A percentile compares a stretch with the other conserved stretches of the same genome.
Conservation (phyloP, 2,888 invertebrate species). For the Cabera pusaria region DNA sequence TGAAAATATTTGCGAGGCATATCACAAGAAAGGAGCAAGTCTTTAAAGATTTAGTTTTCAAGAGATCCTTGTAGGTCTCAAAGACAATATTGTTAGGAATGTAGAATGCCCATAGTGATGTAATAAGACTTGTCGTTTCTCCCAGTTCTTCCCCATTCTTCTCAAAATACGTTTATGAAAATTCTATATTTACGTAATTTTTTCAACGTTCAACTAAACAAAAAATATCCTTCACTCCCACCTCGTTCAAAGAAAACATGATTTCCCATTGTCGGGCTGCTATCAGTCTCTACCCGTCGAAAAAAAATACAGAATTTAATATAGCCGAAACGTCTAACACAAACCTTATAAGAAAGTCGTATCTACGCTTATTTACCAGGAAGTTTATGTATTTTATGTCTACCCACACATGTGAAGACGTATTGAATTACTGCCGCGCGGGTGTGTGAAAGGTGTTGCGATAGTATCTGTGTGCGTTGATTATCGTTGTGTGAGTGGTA, state of each 20-base stretch:
- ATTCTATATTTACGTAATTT: no score
- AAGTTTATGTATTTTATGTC: constrained; percentile 74
- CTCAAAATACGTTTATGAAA: no score
- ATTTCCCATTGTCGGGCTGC: constrained; percentile 65
- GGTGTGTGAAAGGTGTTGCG: constrained; percentile 57
- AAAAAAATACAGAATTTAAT: constrained; percentile 79
- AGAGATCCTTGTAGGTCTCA: no score
- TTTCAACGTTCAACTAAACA: no score
- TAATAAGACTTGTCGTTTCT: no score
- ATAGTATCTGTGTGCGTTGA: constrained; percentile 52
- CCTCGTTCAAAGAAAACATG: constrained; percentile 52
- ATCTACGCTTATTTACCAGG: constrained; percentile 78
- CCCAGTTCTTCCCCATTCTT: no score
- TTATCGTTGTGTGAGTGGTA: constrained; percentile 60
- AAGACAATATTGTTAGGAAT: constrained; percentile 8
- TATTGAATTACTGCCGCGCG: constrained; percentile 43
- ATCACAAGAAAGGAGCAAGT: no score
- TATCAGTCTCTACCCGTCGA: constrained; percentile 49
- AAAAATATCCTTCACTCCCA: constrained; percentile 46
- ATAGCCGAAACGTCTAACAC: constrained; percentile 65
- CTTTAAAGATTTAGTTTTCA: no score
- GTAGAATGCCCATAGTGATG: neutral
- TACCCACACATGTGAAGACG: constrained; percentile 53
- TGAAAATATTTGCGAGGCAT: no score
- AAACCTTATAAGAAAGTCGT: constrained; percentile 71